Base-by-base conservation (phyloP, 2,797 vertebrate genomes). In the Luscinia megarhynchos region DNA sequence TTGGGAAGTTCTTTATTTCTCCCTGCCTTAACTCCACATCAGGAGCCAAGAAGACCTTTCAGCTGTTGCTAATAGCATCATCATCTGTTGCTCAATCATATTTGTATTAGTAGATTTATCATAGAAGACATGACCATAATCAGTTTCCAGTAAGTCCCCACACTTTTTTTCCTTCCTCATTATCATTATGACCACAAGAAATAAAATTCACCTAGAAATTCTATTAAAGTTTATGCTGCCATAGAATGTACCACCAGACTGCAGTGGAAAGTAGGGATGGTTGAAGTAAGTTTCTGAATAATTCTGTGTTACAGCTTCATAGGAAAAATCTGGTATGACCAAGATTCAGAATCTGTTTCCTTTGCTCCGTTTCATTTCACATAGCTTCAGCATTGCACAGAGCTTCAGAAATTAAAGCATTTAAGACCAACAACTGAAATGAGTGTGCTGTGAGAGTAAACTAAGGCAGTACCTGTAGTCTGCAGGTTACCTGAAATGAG, bases 91-190 rank as follows among this genome's bases (percentile, higher is more conserved):
- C 78, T 45, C 29, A 45, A 12, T 50, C 10, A 0, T 51, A 24
- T 64, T 83, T 83, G 19, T 70, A 43, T 55, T 41, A 19, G 13
- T 66, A 48, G 59, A 20, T 69, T 55, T 84, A 34, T 76, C 16
- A 2, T 66, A 63, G 53, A 51, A 22, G 12, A 12, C 19, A 13
- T 6, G 19, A 45, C 14, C 5, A 10, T 58, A 20, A 0, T 1
- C 29, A 70, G 14, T 22, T 72, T 84, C n/a, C 55, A 82, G 0
- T 54, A 75, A 86, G 16, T 10, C 20, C 29, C 12, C 5, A 29
- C 34, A 17, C 26, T 38, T 51, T n/a, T 57, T 58, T 38, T 38
- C 9, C 5, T 11, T 57, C 26, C 5, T 80, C 4, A 41, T 79
- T 53, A 27, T 21, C 3, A 0, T 62, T 59, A 46, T 21, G 50